phyloP scores from a whole-genome alignment of 2,113 vertebrate genomes.

The Pterophyllum scalare region DNA sequence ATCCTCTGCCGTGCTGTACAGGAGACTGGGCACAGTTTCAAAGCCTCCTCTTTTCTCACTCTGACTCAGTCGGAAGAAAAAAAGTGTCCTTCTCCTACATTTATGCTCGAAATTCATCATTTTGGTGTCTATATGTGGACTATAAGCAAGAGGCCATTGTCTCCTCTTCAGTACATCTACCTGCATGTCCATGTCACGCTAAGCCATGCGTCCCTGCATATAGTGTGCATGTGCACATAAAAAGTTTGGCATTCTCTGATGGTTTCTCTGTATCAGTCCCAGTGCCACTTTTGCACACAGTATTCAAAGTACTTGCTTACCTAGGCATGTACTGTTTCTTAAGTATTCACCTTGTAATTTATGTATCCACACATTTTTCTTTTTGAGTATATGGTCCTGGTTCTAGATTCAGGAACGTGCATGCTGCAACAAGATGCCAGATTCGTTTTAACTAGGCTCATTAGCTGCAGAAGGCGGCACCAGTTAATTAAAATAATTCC shows the following conservation, averaged over 20 bases:
- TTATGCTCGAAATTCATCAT: conserved; percentile 45
- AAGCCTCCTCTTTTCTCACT: conserved; percentile 65
- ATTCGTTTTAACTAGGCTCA: conserved; percentile 80
- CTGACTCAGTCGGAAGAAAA: conserved; percentile 54
- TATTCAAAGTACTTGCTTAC: conserved; percentile 40
- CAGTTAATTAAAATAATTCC: conserved; percentile 86
- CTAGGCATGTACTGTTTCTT: conserved; percentile 17
- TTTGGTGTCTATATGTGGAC: conserved; percentile 30
- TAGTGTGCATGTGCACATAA: background rate
- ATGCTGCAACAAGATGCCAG: conserved; percentile 63
- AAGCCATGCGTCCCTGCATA: background rate
- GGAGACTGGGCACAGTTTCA: conserved; percentile 65
- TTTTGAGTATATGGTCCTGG: conserved; percentile 17
- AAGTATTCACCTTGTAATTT: conserved; percentile 42
- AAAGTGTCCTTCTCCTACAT: conserved; percentile 52
- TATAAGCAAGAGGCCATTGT: conserved; percentile 13
- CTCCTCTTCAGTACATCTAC: background rate
- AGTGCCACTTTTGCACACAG: background rate
- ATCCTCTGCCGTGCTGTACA: conserved; percentile 49
- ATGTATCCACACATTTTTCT: conserved; percentile 52
- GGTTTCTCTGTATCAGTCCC: background rate
- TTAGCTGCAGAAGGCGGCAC: conserved; percentile 83
- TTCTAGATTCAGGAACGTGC: conserved; percentile 42
- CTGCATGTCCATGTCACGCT: background rate
- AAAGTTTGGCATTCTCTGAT: background rate